These are phyloP conservation scores for Nematopogon swammerdamellus DNA, from an alignment of 2,888 invertebrate species.

Conservation along the genomic window DNA sequence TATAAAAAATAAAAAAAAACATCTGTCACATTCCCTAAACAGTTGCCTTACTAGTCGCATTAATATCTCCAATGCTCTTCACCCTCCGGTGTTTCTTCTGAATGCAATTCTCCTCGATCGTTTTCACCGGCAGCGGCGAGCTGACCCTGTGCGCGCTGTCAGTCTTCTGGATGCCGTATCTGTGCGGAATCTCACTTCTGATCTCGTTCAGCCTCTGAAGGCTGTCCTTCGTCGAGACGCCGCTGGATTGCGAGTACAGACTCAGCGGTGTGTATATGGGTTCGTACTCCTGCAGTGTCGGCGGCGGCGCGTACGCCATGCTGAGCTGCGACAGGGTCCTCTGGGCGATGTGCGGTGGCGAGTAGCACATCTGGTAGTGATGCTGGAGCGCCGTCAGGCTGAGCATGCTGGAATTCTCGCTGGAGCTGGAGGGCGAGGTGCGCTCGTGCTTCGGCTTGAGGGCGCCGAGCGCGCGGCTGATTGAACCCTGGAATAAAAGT, in stretches of 20 bases:
- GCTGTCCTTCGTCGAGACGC: constrained; percentile 42
- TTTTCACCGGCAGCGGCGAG: constrained; percentile 45
- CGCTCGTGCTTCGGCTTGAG: constrained; percentile 61
- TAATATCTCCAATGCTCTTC: constrained; percentile 74
- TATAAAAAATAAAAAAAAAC: too few relatives aligned
- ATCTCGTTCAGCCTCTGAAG: constrained; percentile 46
- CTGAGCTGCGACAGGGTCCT: constrained; percentile 56
- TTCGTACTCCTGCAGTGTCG: constrained; percentile 47
- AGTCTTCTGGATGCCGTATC: constrained; percentile 37
- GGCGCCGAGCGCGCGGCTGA: constrained; percentile 70
- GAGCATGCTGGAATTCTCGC: constrained; percentile 58
- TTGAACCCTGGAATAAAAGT: constrained; percentile 63
- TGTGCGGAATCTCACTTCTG: constrained; percentile 28
- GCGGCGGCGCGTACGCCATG: constrained; percentile 59
- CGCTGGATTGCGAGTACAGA: constrained; percentile 45
- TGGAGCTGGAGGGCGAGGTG: constrained; percentile 65
- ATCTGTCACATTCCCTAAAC: too few relatives aligned
- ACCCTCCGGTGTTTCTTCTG: constrained; percentile 63
- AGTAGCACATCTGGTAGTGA: constrained; percentile 45
- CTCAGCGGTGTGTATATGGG: constrained; percentile 48
- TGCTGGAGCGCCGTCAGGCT: constrained; percentile 43
- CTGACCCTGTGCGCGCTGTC: constrained; percentile 47
- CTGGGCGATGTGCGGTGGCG: constrained; percentile 51
- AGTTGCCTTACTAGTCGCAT: constrained; percentile 50
- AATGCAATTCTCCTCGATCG: constrained; percentile 37